Percentiles rank a stretch among this genome's conserved stretches.
Evolutionary conservation across 92 coral and sea anemone species (phyloP).

Genomic region (Meandrina meandrites): DNA sequence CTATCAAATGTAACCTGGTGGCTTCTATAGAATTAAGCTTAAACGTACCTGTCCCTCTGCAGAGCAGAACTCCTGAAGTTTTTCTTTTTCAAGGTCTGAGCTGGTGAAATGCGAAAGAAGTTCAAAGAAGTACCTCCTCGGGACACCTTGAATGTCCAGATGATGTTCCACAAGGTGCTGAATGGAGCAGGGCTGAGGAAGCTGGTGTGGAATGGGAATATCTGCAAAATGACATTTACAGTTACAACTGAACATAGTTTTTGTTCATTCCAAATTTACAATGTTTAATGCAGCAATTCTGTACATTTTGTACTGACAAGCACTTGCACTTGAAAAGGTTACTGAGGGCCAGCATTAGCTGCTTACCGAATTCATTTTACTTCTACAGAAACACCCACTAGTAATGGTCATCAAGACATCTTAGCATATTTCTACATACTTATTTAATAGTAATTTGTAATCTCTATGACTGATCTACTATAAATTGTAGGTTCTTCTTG

Average conservation of each 20-base stretch:
- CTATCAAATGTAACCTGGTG: background rate
- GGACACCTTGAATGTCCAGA: conserved; percentile 93
- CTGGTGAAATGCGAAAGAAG: conserved; percentile 88
- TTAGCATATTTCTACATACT: too few species aligned
- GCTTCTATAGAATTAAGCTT: background rate
- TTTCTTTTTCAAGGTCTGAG: conserved; percentile 93
- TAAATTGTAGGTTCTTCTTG: too few species aligned
- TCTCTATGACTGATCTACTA: too few species aligned
- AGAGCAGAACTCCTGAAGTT: conserved; percentile 85
- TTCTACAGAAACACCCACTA: too few species aligned
- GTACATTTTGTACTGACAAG: too few species aligned
- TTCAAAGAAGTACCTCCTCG: conserved; percentile 96
- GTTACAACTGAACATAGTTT: background rate
- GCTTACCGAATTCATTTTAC: too few species aligned
- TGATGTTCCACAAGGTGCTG: conserved; percentile 88
- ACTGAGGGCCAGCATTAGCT: background rate
- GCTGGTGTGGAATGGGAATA: conserved; percentile 73
- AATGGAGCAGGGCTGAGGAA: conserved; percentile 89
- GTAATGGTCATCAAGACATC: too few species aligned
- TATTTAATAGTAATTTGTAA: too few species aligned
- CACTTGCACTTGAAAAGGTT: too few species aligned
- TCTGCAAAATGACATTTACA: conserved; percentile 45
- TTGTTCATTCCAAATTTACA: background rate
- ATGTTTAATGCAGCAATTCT: too few species aligned
- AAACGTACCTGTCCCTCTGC: conserved; percentile 90